A percentile compares a stretch with the other conserved stretches of the same genome.
phyloP scores from a whole-genome alignment of 2,797 vertebrate genomes.

The Cephalopachus bancanus region DNA sequence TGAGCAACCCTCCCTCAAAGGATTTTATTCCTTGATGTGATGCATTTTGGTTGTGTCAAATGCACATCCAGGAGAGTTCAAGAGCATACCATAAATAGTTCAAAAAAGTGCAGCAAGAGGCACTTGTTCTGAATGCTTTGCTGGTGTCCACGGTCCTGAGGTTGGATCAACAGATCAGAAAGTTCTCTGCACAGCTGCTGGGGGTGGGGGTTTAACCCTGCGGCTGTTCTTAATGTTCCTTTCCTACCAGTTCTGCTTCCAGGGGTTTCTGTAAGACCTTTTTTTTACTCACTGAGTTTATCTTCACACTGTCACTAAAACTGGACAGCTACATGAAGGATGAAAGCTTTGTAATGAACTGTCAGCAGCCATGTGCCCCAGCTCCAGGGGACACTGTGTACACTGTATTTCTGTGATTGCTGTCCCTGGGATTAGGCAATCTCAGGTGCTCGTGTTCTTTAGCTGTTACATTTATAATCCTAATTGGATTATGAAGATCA shows the following conservation, averaged over 20 bases:
- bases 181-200: not conserved
- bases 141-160: not conserved
- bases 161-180: not conserved
- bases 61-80: not conserved
- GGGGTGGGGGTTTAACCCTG: not conserved
- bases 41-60: not conserved
- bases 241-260: not conserved
- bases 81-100: not conserved
- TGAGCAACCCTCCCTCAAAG: not conserved
- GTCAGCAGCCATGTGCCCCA: not conserved
- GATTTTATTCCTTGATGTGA: not conserved
- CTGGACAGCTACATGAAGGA: not conserved
- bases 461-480: not conserved
- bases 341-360: not conserved
- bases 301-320: not conserved
- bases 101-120: not conserved
- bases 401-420: not conserved
- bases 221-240: not conserved
- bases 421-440: not conserved
- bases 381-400: not conserved
- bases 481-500: constrained; percentile 16
- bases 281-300: not conserved
- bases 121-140: not conserved
- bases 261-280: not conserved
- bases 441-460: not conserved